These are phyloP conservation scores for Drosophila vallismaia DNA, from an alignment of 2,888 invertebrate genomes.

Conservation along the genomic window DNA sequence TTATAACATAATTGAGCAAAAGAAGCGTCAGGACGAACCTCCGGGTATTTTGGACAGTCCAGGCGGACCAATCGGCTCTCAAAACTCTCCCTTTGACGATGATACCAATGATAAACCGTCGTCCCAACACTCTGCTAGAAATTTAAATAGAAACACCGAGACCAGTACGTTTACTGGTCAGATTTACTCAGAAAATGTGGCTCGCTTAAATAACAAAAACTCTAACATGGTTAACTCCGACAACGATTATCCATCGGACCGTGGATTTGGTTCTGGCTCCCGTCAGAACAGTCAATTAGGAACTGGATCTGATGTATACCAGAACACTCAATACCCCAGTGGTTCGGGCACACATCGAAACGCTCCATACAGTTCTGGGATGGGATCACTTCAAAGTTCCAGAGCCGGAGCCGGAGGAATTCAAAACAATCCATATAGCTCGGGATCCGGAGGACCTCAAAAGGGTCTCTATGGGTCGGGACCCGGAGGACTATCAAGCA, in stretches of 20 bases:
- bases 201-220: constrained; percentile 42
- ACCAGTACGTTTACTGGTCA: constrained; percentile 43
- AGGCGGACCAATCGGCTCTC: not conserved
- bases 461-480: not conserved
- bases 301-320: not conserved
- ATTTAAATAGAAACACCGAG: constrained; percentile 16
- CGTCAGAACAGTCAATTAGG: constrained; percentile 18
- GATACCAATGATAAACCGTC: constrained; percentile 14
- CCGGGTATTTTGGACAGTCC: not conserved
- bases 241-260: constrained; percentile 14
- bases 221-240: constrained; percentile 19
- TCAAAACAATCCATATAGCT: not conserved
- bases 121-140: constrained; percentile 13
- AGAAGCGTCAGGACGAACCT: constrained; percentile 59
- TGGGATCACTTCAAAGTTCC: not conserved
- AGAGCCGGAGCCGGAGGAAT: not conserved
- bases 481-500: not conserved
- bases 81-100: not conserved
- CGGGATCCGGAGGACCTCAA: not conserved
- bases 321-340: not conserved
- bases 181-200: constrained; percentile 48
- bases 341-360: not conserved
- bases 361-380: not conserved
- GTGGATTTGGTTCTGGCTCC: constrained; percentile 21
- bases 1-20: constrained; percentile 83